A percentile compares a stretch with the other conserved stretches of the same genome.
phyloP scores from a whole-genome alignment of 2,797 vertebrate species.

The Hippoglossus hippoglossus region DNA sequence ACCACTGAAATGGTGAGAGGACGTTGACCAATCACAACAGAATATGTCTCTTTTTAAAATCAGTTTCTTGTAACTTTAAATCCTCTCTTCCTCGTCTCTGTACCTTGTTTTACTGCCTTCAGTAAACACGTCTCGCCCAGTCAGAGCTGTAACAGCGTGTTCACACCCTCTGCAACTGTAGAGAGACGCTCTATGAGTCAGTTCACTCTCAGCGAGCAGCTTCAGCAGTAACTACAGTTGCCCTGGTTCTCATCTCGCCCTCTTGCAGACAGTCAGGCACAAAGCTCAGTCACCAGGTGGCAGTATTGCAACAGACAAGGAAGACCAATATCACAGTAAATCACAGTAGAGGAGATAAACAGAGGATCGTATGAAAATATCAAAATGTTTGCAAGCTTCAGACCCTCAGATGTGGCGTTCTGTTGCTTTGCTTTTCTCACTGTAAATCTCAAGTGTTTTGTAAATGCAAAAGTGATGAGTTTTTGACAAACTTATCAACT shows the following conservation, averaged over 20 bases:
- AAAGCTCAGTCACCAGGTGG: constrained; percentile 62
- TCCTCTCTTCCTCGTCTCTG: not conserved
- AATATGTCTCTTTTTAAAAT: not conserved
- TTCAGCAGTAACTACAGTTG: too few species aligned
- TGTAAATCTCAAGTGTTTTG: not conserved
- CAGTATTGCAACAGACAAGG: constrained; percentile 26
- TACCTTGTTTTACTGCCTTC: not conserved
- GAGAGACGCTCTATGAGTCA: not conserved
- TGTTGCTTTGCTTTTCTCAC: not conserved
- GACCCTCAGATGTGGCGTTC: not conserved
- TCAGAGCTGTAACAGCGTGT: not conserved
- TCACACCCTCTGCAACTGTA: not conserved
- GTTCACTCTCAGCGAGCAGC: not conserved
- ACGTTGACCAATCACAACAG: too few species aligned
- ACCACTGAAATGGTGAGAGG: constrained; percentile 95
- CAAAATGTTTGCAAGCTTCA: not conserved
- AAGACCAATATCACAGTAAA: not conserved
- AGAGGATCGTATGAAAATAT: not conserved
- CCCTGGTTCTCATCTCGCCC: not conserved
- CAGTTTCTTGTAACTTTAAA: not conserved
- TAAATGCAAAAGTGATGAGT: not conserved
- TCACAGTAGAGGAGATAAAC: not conserved
- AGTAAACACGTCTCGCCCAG: not conserved
- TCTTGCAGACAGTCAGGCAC: not conserved
- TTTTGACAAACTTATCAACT: not conserved